Conservation (phyloP, 2,113 vertebrate genomes). For the Cervus canadensis region DNA sequence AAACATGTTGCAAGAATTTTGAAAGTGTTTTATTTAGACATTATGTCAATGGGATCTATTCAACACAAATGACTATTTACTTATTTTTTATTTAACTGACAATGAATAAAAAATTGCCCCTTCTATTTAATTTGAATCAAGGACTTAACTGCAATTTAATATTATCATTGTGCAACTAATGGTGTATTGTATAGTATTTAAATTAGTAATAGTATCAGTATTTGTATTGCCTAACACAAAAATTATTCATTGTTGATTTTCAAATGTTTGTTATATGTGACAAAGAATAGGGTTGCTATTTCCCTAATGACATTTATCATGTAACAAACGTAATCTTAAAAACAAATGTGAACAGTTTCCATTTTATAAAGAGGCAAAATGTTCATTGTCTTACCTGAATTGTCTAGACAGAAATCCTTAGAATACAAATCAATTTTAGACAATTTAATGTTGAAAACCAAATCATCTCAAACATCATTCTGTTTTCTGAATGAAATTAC, state of each 20-base stretch:
- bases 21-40: not conserved
- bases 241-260: not conserved
- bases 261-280: not conserved
- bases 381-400: not conserved
- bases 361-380: not conserved
- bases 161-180: not conserved
- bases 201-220: not conserved
- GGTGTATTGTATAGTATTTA: not conserved
- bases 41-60: not conserved
- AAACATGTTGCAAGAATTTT: not conserved
- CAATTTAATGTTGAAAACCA: not conserved
- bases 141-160: not conserved
- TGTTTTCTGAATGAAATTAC: not conserved
- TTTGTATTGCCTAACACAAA: not conserved
- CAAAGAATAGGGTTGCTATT: not conserved
- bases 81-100: not conserved
- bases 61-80: not conserved
- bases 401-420: not conserved
- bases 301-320: not conserved
- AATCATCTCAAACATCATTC: not conserved
- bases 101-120: not conserved
- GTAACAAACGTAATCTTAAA: not conserved
- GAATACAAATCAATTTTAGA: not conserved
- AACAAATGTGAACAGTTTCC: not conserved
- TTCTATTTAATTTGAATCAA: not conserved